Base-by-base conservation (phyloP, 2,888 invertebrate species). In the Auanema freiburgensis region DNA sequence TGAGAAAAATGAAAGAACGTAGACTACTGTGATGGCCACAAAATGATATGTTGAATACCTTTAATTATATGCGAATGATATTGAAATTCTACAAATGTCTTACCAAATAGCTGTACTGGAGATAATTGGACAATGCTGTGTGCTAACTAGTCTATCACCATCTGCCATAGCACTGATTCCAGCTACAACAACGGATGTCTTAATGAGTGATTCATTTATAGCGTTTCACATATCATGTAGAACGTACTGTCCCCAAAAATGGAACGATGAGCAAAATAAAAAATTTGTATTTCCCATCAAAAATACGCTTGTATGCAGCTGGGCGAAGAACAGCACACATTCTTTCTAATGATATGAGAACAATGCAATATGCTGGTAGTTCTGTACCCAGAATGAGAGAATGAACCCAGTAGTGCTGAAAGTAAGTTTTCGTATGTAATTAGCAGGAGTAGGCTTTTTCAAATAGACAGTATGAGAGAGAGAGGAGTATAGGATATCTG, bases 31-130 rank as follows among this genome's bases (percentile, higher is more conserved):
- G 54, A 74, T 65, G 59, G 74, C 72, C 10, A 66, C 49, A 57
- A 78, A 78, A 60, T 78, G 78, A 49, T 71, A 75, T n/a, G 78
- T 78, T 18, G 74, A 68, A 59, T 72, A 78, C 66, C 71, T 71
- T 23, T 10, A 66, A 62, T 23, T 8, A 33, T 33, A 33, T 33
- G 3, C 33, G 8, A 33, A 33, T 33, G 33, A 5, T 33, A 33
- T 16, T 46, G 21, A 16, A 43, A 12, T 12, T 43, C 5, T 46
- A 46, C 4, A 3, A 46, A 10, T 5, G 46, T 46, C 11, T 57
- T 42, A 57, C 59, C 59, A 59, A n/a, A 53, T 55, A 16, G 59
- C 59, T 21, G 59, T 59, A 23, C 59, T 59, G 2, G 52, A 52
- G 14, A 59, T 59, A 16, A 59, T 59, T 1, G 52, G 52, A 40